Percentiles rank a stretch among this genome's conserved stretches.
Conservation (phyloP, 2,888 invertebrate species). For the Oligia strigilis region DNA sequence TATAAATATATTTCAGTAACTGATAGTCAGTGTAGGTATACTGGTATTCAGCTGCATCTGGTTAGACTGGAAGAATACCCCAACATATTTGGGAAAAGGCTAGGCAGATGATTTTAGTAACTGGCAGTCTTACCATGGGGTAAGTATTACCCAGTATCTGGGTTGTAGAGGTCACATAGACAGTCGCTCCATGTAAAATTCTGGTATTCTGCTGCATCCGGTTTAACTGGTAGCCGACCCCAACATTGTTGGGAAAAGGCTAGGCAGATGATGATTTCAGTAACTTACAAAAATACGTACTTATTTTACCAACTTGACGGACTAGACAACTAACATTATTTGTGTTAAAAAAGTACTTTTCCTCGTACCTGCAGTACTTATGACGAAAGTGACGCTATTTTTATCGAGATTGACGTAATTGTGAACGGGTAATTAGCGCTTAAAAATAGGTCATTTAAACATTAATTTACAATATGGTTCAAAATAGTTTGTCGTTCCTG, state of each 20-base stretch:
- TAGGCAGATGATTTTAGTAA: background rate
- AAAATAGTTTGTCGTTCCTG: background rate
- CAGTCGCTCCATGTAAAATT: background rate
- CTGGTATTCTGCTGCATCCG: background rate
- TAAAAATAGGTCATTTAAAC: constrained; percentile 18
- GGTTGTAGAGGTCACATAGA: background rate
- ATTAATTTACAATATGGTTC: background rate
- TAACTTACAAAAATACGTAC: background rate
- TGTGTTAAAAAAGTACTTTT: background rate
- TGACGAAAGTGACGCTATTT: constrained; percentile 38
- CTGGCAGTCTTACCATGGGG: background rate
- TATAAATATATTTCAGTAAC: too few species aligned
- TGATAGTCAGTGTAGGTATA: too few species aligned
- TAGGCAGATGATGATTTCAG: background rate
- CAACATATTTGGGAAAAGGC: too few species aligned
- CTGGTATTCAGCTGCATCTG: too few species aligned
- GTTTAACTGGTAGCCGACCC: background rate
- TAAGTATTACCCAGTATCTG: background rate
- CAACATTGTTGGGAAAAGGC: background rate
- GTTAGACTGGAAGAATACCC: too few species aligned
- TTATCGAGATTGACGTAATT: constrained; percentile 39
- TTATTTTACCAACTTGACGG: background rate
- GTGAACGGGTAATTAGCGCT: constrained; percentile 18
- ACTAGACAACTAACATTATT: constrained; percentile 2
- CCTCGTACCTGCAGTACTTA: background rate